A percentile compares a stretch with the other conserved stretches of the same genome.
Evolutionary conservation across 2,797 vertebrate species (phyloP).

Genomic region (Eospalax fontanierii): DNA sequence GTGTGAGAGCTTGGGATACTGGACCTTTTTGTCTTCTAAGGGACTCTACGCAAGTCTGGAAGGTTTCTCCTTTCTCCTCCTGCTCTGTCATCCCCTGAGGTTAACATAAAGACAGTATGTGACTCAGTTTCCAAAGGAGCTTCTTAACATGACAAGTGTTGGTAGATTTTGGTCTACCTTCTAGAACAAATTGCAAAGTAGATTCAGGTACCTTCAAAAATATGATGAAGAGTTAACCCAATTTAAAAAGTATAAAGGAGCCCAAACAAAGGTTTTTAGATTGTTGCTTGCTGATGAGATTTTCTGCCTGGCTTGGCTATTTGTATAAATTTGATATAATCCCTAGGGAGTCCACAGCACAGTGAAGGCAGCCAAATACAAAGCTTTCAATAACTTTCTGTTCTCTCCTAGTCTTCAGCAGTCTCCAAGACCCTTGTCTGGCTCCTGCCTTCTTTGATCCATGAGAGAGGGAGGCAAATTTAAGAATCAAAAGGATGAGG

Average conservation of each 20-base stretch:
- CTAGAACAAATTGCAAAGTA: constrained; percentile 10
- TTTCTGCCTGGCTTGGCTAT: constrained; percentile 28
- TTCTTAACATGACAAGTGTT: constrained; percentile 10
- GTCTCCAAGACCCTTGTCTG: neutral
- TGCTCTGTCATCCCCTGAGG: neutral
- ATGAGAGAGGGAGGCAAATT: too few relatives aligned
- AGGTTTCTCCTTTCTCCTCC: neutral
- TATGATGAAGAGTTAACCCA: neutral
- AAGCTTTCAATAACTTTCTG: neutral
- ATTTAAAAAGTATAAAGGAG: neutral
- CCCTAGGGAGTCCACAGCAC: neutral
- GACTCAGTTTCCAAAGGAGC: neutral
- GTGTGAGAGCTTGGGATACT: neutral
- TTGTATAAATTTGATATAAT: constrained; percentile 25
- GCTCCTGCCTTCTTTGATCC: neutral
- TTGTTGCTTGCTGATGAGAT: constrained; percentile 33
- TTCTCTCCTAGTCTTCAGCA: neutral
- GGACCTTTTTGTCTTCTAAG: neutral
- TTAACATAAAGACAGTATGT: neutral
- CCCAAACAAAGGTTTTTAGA: constrained; percentile 1
- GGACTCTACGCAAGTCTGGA: neutral
- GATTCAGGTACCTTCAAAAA: constrained; percentile 25
- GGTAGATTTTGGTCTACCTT: neutral
- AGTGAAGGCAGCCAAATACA: constrained; percentile 33
- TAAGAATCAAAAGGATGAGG: too few relatives aligned